A percentile compares a stretch with the other conserved stretches of the same genome.
Conservation (phyloP, 2,113 vertebrate genomes). For the Tiliqua scincoides region DNA sequence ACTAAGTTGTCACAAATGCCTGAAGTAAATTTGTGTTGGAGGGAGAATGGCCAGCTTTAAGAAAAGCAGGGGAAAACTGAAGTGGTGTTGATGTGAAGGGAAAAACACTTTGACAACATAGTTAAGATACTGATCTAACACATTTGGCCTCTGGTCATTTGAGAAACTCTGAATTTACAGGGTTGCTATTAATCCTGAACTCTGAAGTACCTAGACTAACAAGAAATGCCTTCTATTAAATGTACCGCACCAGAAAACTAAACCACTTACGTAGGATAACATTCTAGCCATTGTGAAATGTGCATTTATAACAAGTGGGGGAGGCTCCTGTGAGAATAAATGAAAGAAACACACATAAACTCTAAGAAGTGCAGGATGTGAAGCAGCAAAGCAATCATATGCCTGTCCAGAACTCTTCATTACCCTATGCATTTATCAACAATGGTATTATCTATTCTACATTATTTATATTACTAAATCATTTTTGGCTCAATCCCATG, state of each 20-base stretch:
- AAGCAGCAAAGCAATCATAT: background rate
- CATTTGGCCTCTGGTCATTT: constrained; percentile 23
- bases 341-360: background rate
- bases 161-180: constrained; percentile 31
- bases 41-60: constrained; percentile 3
- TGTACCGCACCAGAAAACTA: background rate
- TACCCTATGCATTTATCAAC: background rate
- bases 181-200: constrained; percentile 18
- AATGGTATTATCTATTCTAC: background rate
- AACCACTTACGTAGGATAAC: background rate
- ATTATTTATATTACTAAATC: background rate
- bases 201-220: constrained; percentile 1
- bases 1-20: constrained; percentile 31
- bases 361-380: background rate
- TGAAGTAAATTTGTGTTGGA: constrained; percentile 25
- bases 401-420: background rate
- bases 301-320: background rate
- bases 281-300: background rate
- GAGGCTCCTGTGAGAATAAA: background rate
- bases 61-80: background rate
- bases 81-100: constrained; percentile 3
- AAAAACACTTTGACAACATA: constrained; percentile 6
- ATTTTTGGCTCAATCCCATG: no score
- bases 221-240: constrained; percentile 4
- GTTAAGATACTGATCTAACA: constrained; percentile 33